These are phyloP conservation scores for Vultur gryphus DNA, from an alignment of 2,797 vertebrate genomes.

Conservation along the genomic window DNA sequence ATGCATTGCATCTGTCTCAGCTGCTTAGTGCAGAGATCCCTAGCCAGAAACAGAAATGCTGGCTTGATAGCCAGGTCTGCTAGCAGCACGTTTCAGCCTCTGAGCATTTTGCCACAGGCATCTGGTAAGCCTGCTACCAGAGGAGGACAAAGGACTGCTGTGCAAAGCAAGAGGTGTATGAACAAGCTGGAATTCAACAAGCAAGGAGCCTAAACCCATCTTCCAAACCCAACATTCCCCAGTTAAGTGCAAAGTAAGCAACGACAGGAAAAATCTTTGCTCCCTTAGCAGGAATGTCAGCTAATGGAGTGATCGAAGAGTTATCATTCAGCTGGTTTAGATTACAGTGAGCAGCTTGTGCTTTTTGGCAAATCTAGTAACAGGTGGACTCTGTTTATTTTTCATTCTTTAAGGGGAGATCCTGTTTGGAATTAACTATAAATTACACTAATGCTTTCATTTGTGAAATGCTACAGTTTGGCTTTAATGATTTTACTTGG, in stretches of 20 bases:
- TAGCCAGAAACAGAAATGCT: background rate
- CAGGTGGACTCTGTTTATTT: conserved; percentile 38
- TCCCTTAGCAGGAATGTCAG: background rate
- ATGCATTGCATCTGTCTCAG: background rate
- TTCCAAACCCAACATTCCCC: background rate
- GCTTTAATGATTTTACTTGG: background rate
- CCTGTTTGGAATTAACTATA: background rate
- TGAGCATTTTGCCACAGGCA: background rate
- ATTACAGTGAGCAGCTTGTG: background rate
- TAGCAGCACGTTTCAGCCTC: background rate
- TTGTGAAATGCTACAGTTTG: background rate
- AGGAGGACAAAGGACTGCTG: background rate
- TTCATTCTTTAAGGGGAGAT: background rate
- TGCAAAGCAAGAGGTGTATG: background rate
- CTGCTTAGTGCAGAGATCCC: background rate
- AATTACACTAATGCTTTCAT: background rate
- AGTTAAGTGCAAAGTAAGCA: background rate
- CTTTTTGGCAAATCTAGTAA: background rate
- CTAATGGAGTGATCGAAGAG: background rate
- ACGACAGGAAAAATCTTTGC: background rate
- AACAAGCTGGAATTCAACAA: background rate
- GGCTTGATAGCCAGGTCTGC: background rate
- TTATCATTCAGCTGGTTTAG: background rate
- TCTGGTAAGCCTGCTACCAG: background rate
- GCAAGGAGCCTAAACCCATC: background rate